Evolutionary conservation across 2,113 vertebrate species (phyloP).

Genomic region (Pagrus major): DNA sequence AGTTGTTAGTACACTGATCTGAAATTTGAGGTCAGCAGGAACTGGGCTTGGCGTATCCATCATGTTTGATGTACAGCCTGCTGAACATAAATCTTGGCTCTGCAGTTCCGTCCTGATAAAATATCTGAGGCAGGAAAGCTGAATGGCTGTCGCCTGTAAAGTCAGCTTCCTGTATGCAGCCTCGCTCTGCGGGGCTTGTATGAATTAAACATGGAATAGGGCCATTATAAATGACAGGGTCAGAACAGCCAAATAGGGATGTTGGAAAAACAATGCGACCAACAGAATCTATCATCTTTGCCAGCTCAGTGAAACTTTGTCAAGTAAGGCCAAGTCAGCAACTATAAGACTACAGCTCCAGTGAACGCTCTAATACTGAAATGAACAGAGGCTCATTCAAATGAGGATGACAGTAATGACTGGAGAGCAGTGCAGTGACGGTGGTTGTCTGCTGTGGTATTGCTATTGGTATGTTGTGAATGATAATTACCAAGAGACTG

Average conservation of each 20-base stretch:
- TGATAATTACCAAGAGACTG: constrained; percentile 9
- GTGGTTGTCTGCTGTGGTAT: constrained; percentile 14
- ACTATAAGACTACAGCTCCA: constrained; percentile 26
- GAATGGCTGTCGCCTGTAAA: constrained; percentile 55
- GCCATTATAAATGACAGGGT: constrained; percentile 72
- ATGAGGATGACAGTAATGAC: constrained; percentile 21
- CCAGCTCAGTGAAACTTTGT: constrained; percentile 62
- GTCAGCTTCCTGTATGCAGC: constrained; percentile 61
- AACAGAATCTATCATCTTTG: constrained; percentile 68
- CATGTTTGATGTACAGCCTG: constrained; percentile 51
- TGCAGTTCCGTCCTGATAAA: constrained; percentile 54
- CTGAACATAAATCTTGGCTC: constrained; percentile 50
- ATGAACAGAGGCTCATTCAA: constrained; percentile 29
- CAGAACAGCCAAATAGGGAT: constrained; percentile 65
- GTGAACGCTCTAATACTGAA: constrained; percentile 11
- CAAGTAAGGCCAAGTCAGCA: constrained; percentile 58
- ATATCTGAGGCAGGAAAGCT: constrained; percentile 62
- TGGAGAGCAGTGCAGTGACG: constrained; percentile 15
- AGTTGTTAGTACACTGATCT: constrained; percentile 33
- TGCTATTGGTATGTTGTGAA: constrained; percentile 29
- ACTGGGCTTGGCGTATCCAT: constrained; percentile 19
- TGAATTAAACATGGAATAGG: constrained; percentile 67
- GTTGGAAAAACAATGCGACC: constrained; percentile 71
- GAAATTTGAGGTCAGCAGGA: constrained; percentile 39
- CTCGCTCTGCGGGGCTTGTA: constrained; percentile 37